Evolutionary conservation across 37 sponge, comb jelly and placozoan species (phyloP), one percentile per base, ranked within the genome.

Genomic region (Cladorhizidae sp.): DNA sequence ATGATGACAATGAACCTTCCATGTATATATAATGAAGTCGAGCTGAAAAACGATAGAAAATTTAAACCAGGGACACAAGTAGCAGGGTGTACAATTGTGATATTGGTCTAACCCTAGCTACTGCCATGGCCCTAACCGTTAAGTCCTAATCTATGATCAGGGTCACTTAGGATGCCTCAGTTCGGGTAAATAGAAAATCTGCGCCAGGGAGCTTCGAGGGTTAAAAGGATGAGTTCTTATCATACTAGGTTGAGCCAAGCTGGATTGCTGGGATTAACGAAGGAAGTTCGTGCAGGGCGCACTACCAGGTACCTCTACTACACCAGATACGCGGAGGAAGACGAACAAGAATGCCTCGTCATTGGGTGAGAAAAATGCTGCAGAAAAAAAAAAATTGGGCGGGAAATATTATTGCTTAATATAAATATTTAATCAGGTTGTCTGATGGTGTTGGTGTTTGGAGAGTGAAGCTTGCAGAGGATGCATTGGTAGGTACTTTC

Each of bases 361-460:
- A 72, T 81, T 40, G 82, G 72, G 82, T 81, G 33, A 72, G 80
- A n/a, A 15, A 38, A 32, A n/a, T 40, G 26, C 22, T 28, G 8
- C 9, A 2, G 76, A 43, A 42, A 59, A 59, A 59, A 59, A 59
- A 5, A 59, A 59, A 59, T 45, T 45, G 49, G n/a, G 49, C 49
- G 28, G 61, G 28, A 59, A 6, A 59, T 59, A 23, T 59, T 3
- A 28, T 68, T 31, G 40, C 72, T 23, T 40, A 41, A 8, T 56
- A 25, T 62, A 23, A 3, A 9, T 41, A 9, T 11, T 35, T 38
- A 31, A 23, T n/a, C 37, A 84, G 84, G 7, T 42, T 42, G 22
- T 75, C 69, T 40, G 77, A 84, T 76, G 84, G 84, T 21, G 17
- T 56, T n/a, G 43, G 50, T 37, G 70, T 84, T 5, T 84, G 84